Percentiles rank a stretch among this genome's conserved stretches.
Conservation (phyloP, 1,140 invertebrate genomes). For the Drosophila ohnishii region DNA sequence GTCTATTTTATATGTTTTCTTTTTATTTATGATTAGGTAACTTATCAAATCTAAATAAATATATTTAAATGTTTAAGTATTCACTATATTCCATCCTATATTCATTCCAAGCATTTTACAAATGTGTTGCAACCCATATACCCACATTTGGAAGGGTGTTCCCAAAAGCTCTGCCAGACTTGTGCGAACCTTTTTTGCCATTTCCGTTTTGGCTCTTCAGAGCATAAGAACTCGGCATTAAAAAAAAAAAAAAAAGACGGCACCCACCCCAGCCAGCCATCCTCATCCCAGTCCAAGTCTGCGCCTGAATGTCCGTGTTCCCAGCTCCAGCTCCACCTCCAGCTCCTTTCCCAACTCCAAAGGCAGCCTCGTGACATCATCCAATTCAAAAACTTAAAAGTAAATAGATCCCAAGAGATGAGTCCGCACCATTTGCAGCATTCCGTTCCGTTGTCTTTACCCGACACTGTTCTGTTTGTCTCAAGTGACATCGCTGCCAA, state of each 20-base stretch:
- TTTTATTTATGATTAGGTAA: neutral
- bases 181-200: slow-evolving; percentile 37
- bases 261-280: slow-evolving; percentile 36
- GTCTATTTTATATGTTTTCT: neutral
- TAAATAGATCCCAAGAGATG: slow-evolving; percentile 79
- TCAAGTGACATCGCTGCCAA: slow-evolving; percentile 78
- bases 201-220: slow-evolving; percentile 31
- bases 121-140: too few species aligned
- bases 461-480: slow-evolving; percentile 57
- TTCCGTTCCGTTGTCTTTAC: slow-evolving; percentile 39
- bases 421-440: slow-evolving; percentile 41
- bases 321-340: slow-evolving; percentile 2
- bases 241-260: slow-evolving; percentile 37
- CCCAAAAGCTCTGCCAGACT: neutral
- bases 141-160: slow-evolving; percentile 5
- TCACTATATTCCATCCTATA: neutral
- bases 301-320: neutral
- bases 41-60: neutral
- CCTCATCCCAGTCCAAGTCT: neutral
- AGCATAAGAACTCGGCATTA: slow-evolving; percentile 36
- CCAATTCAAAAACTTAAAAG: slow-evolving; percentile 80
- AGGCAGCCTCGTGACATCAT: slow-evolving; percentile 66
- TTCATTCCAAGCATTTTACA: too few species aligned
- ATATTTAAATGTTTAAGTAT: neutral
- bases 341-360: slow-evolving; percentile 8